Percentiles rank a stretch among this genome's conserved stretches.
phyloP scores from a whole-genome alignment of 2,797 vertebrate genomes.

The Catostomus latipinnis region DNA sequence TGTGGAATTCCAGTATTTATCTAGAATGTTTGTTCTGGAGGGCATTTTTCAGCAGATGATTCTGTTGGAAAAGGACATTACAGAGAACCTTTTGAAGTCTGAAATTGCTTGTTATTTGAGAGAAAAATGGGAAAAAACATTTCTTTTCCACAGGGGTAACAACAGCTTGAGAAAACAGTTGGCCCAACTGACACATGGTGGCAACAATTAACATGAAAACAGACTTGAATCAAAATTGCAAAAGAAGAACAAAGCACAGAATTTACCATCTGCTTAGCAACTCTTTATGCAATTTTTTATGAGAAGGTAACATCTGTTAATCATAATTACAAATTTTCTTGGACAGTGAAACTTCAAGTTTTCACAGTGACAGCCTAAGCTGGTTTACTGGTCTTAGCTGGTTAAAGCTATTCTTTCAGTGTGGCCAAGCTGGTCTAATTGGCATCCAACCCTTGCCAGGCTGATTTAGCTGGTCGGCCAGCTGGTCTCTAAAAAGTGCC shows the following conservation, averaged over 20 bases:
- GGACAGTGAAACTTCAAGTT: slow-evolving; percentile 46
- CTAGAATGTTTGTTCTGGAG: slow-evolving; percentile 58
- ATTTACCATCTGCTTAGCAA: slow-evolving; percentile 34
- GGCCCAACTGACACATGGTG: slow-evolving; percentile 57
- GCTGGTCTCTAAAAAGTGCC: too few relatives aligned
- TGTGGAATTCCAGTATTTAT: slow-evolving; percentile 68
- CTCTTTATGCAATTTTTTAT: slow-evolving; percentile 12
- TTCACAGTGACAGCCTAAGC: neutral
- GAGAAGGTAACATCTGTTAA: slow-evolving; percentile 44
- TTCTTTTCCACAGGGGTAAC: slow-evolving; percentile 52
- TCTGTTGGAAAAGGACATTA: slow-evolving; percentile 49
- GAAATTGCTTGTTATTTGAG: slow-evolving; percentile 45
- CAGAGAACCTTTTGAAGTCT: slow-evolving; percentile 55
- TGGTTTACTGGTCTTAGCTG: too few relatives aligned
- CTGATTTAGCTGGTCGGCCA: too few relatives aligned
- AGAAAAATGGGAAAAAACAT: slow-evolving; percentile 55
- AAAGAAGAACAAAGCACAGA: slow-evolving; percentile 39
- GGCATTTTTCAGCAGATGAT: slow-evolving; percentile 54
- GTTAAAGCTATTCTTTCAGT: too few relatives aligned
- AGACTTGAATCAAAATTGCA: slow-evolving; percentile 38
- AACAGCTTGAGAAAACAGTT: slow-evolving; percentile 66
- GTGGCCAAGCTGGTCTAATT: too few relatives aligned
- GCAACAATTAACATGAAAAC: slow-evolving; percentile 55
- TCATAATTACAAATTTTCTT: slow-evolving; percentile 43
- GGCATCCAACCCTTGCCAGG: too few relatives aligned